Evolutionary conservation across 53 echinoderm and acorn worm species (phyloP).

Genomic region (Astropecten irregularis): DNA sequence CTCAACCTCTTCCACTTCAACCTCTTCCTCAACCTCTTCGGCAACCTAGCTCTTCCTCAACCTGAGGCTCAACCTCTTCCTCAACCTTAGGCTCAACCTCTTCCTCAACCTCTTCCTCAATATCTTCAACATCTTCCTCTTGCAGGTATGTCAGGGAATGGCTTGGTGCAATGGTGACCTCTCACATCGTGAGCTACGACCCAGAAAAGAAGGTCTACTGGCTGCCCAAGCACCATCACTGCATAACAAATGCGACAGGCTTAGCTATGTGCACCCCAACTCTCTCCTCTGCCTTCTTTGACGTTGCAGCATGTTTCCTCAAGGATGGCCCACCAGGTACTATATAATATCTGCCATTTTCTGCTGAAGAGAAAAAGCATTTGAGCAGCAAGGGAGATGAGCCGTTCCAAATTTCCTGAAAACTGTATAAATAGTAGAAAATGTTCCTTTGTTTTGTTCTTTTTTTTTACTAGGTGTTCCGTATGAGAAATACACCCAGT

Average conservation of each 20-base stretch:
- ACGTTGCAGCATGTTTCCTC: slow-evolving; percentile 65
- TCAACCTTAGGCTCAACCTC: background rate
- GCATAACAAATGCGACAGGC: background rate
- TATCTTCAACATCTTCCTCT: too few relatives aligned
- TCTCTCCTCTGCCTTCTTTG: slow-evolving; percentile 71
- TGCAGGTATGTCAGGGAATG: slow-evolving; percentile 91
- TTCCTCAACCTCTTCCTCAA: too few relatives aligned
- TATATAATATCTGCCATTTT: background rate
- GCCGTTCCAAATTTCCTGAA: too few relatives aligned
- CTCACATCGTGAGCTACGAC: slow-evolving; percentile 75
- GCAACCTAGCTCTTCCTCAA: background rate
- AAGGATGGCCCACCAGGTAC: slow-evolving; percentile 77
- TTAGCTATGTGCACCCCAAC: slow-evolving; percentile 69
- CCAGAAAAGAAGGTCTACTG: slow-evolving; percentile 63
- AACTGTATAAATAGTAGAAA: background rate
- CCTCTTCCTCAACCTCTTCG: too few relatives aligned
- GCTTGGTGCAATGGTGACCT: slow-evolving; percentile 90
- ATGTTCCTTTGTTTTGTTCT: background rate
- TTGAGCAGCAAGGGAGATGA: background rate
- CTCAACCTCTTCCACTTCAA: too few relatives aligned
- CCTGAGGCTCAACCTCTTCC: background rate
- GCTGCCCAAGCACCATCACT: slow-evolving; percentile 58
- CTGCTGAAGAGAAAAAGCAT: background rate
- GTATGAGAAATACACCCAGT: background rate
- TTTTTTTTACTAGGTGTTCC: background rate